A percentile compares a stretch with the other conserved stretches of the same genome.
Conservation (phyloP, 2,113 vertebrate genomes). For the Centropus unirufus region DNA sequence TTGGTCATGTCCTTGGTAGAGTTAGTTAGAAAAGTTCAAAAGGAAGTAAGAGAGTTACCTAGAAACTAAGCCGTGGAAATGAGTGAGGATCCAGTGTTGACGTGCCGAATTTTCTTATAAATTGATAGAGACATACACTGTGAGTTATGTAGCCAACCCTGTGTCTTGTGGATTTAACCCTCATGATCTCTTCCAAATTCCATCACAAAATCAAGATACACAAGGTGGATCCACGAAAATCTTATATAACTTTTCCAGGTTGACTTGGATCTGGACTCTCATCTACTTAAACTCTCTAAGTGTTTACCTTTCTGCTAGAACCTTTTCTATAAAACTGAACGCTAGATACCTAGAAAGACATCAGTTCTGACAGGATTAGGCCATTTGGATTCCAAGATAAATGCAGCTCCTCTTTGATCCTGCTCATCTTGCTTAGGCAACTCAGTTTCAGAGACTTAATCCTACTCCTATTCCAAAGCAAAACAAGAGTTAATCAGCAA, state of each 20-base stretch:
- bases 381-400: background rate
- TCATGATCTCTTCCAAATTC: background rate
- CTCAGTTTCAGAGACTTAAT: background rate
- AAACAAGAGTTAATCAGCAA: background rate
- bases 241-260: background rate
- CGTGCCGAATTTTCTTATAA: background rate
- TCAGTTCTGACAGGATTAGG: background rate
- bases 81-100: background rate
- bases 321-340: background rate
- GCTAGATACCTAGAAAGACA: background rate
- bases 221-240: background rate
- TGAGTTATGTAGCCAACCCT: background rate
- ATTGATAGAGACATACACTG: background rate
- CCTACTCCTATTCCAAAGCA: background rate
- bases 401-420: background rate
- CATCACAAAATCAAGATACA: background rate
- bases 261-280: background rate
- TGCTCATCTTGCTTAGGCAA: background rate
- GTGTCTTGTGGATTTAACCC: background rate
- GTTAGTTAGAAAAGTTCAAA: background rate
- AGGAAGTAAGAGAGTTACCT: background rate
- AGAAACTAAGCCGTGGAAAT: background rate
- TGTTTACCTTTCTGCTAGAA: background rate
- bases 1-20: background rate
- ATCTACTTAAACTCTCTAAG: background rate